Evolutionary conservation across 2,888 invertebrate genomes (phyloP).

Genomic region (Molanna angustata): DNA sequence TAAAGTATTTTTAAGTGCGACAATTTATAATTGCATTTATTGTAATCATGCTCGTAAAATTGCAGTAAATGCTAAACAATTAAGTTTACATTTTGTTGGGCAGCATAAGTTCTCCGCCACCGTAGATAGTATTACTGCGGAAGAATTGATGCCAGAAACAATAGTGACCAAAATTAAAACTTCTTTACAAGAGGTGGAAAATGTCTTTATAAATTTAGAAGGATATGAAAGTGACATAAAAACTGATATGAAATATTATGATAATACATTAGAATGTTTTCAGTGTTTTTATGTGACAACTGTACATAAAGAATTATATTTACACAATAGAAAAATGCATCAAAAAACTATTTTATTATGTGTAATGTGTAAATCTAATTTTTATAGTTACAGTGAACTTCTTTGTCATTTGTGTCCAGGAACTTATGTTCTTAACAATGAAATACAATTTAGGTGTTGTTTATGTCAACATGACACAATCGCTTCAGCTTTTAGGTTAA

Average conservation of each 20-base stretch:
- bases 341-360: slow-evolving; percentile 78
- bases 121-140: slow-evolving; percentile 73
- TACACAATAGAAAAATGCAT: slow-evolving; percentile 85
- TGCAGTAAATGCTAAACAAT: slow-evolving; percentile 78
- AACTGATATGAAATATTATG: slow-evolving; percentile 56
- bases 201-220: slow-evolving; percentile 69
- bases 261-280: slow-evolving; percentile 80
- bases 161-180: slow-evolving; percentile 66
- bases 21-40: slow-evolving; percentile 72
- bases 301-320: slow-evolving; percentile 79
- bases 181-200: slow-evolving; percentile 59
- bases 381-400: slow-evolving; percentile 84
- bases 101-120: slow-evolving; percentile 79
- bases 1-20: slow-evolving; percentile 69
- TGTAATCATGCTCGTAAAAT: slow-evolving; percentile 85
- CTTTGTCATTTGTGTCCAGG: slow-evolving; percentile 86
- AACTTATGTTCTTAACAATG: slow-evolving; percentile 59
- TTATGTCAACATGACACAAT: slow-evolving; percentile 73
- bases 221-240: slow-evolving; percentile 64
- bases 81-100: slow-evolving; percentile 75
- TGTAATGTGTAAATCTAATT: slow-evolving; percentile 84
- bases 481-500: slow-evolving; percentile 82
- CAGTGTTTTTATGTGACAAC: slow-evolving; percentile 77
- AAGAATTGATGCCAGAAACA: slow-evolving; percentile 68
- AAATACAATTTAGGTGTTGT: slow-evolving; percentile 77